Conservation (phyloP, 1,140 invertebrate species). For the Trichonephila inaurata region DNA sequence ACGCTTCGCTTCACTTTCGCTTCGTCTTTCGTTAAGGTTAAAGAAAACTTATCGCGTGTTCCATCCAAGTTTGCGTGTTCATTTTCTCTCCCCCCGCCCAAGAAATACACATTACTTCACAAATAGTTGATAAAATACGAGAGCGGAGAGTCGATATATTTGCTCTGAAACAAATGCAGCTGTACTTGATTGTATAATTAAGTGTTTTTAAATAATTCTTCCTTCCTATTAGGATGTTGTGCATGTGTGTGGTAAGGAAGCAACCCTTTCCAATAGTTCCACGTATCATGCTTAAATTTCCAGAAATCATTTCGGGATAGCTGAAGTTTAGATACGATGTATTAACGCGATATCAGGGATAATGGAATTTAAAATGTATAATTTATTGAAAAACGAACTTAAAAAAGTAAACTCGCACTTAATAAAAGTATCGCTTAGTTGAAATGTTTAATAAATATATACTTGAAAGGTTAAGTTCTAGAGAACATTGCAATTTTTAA, state of each 20-base stretch:
- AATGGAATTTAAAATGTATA: not conserved
- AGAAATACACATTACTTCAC: conserved; percentile 56
- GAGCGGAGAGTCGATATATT: conserved; percentile 45
- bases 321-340: not conserved
- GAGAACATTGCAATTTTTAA: too few relatives aligned
- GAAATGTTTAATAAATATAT: too few relatives aligned
- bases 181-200: conserved; percentile 30
- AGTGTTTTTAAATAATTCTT: conserved; percentile 41
- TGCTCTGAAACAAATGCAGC: conserved; percentile 27
- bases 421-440: not conserved
- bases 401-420: not conserved
- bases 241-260: not conserved
- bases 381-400: not conserved
- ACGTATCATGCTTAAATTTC: not conserved
- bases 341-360: not conserved
- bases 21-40: conserved; percentile 18
- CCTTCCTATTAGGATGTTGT: not conserved
- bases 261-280: not conserved
- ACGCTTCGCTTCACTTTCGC: conserved; percentile 32
- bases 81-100: not conserved
- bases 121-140: conserved; percentile 64
- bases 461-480: too few relatives aligned
- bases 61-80: conserved; percentile 31
- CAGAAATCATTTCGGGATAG: not conserved
- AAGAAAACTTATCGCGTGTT: conserved; percentile 64